These are phyloP conservation scores for Ranitomeya imitator DNA, from an alignment of 2,113 vertebrate species.

Conservation along the genomic window DNA sequence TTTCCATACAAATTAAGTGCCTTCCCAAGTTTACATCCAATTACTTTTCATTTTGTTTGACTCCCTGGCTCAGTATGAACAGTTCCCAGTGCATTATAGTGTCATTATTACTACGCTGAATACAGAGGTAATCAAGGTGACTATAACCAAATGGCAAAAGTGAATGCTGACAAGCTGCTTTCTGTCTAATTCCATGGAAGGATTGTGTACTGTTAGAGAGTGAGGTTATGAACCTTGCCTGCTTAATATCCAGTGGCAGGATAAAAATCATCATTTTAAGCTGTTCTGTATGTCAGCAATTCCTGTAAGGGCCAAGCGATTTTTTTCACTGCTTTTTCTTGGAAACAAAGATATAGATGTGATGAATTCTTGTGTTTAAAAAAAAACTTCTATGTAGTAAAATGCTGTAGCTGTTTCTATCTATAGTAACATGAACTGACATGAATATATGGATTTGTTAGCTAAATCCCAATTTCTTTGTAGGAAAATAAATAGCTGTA, in stretches of 20 bases:
- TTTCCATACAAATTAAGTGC: background rate
- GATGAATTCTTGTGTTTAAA: background rate
- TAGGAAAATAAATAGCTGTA: too few species aligned
- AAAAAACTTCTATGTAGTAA: background rate
- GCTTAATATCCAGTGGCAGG: constrained; percentile 35
- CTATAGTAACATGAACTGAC: background rate
- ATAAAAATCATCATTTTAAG: constrained; percentile 34
- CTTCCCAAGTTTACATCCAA: background rate
- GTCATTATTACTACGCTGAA: constrained; percentile 1
- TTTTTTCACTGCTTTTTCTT: constrained; percentile 4
- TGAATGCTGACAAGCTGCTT: constrained; percentile 36
- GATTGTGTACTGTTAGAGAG: constrained; percentile 27
- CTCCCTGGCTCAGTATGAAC: background rate
- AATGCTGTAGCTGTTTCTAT: background rate
- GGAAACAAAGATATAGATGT: background rate
- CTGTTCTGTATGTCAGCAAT: constrained; percentile 10
- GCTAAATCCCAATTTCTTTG: too few species aligned
- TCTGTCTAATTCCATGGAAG: constrained; percentile 12
- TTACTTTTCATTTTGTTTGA: background rate
- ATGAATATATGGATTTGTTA: too few species aligned
- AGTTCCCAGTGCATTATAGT: background rate
- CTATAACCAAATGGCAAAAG: background rate
- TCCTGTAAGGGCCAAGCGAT: constrained; percentile 26
- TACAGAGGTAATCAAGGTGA: constrained; percentile 11
- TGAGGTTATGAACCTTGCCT: constrained; percentile 50